phyloP scores from a whole-genome alignment of 1,140 invertebrate genomes.

The Platorchestia sp. region DNA sequence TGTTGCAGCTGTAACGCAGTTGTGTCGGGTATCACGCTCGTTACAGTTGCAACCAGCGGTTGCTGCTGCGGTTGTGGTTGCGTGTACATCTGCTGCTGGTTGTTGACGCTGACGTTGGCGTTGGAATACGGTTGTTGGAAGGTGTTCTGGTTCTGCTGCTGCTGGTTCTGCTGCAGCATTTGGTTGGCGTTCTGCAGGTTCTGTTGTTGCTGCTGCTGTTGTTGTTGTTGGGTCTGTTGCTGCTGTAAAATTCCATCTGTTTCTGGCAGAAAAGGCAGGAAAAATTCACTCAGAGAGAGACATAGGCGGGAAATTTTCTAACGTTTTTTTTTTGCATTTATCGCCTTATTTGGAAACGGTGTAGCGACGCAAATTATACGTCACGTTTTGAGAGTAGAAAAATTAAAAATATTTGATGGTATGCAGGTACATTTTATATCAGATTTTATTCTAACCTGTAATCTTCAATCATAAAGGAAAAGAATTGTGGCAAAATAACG shows the following conservation, averaged over 20 bases:
- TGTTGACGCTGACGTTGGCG: not conserved
- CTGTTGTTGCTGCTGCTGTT: conserved; percentile 18
- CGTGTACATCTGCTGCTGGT: not conserved
- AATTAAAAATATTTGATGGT: too few relatives aligned
- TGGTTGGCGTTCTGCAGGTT: conserved; percentile 29
- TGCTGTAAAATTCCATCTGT: not conserved
- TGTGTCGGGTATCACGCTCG: not conserved
- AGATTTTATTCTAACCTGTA: too few relatives aligned
- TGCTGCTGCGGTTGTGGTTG: conserved; percentile 15
- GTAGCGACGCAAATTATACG: too few relatives aligned
- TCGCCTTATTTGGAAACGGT: too few relatives aligned
- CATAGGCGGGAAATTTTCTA: too few relatives aligned
- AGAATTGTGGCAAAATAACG: too few relatives aligned
- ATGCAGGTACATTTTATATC: too few relatives aligned
- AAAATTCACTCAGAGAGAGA: not conserved
- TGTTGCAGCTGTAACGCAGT: conserved; percentile 27
- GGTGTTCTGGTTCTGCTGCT: not conserved
- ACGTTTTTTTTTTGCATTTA: too few relatives aligned
- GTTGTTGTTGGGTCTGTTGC: conserved; percentile 45
- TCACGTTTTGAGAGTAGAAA: too few relatives aligned
- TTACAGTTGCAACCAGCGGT: not conserved
- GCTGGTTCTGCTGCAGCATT: not conserved
- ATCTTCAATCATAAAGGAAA: too few relatives aligned
- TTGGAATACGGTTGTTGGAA: conserved; percentile 36
- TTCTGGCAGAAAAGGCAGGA: not conserved